Conservation (phyloP, 2,113 vertebrate species). For the Gobiocypris rarus region DNA sequence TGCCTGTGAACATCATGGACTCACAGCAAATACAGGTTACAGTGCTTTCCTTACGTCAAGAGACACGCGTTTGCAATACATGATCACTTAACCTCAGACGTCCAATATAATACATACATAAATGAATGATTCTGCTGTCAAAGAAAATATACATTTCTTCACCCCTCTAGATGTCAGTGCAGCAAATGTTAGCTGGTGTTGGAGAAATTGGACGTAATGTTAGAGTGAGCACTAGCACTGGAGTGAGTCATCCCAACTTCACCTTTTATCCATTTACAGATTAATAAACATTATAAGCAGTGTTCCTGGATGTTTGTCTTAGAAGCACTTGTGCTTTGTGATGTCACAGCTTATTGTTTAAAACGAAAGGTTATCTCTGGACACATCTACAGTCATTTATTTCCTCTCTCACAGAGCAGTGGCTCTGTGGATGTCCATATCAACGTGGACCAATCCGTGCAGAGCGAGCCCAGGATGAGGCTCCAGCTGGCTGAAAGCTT, state of each 20-base stretch:
- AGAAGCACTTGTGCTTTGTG: neutral
- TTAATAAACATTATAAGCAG: neutral
- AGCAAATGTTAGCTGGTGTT: constrained; percentile 81
- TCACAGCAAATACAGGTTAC: constrained; percentile 81
- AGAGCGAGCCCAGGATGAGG: constrained; percentile 89
- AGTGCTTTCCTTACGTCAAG: neutral
- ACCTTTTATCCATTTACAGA: neutral
- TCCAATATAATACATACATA: neutral
- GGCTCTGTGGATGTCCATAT: constrained; percentile 90
- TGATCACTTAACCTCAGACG: neutral
- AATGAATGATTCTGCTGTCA: neutral
- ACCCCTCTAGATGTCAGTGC: constrained; percentile 73
- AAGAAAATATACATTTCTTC: constrained; percentile 41
- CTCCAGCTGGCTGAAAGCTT: constrained; percentile 88
- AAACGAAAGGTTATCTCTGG: constrained; percentile 1
- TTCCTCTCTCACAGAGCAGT: constrained; percentile 71
- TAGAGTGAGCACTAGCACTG: constrained; percentile 77
- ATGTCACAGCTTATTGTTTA: neutral
- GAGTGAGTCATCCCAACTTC: constrained; percentile 66
- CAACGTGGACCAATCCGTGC: constrained; percentile 84
- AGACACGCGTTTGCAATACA: neutral
- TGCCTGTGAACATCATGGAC: constrained; percentile 87
- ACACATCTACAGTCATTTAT: neutral
- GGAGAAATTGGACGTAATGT: constrained; percentile 78
- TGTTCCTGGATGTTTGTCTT: neutral